Conservation (phyloP, 2,888 invertebrate species). For the Spilosoma lubricipeda region DNA sequence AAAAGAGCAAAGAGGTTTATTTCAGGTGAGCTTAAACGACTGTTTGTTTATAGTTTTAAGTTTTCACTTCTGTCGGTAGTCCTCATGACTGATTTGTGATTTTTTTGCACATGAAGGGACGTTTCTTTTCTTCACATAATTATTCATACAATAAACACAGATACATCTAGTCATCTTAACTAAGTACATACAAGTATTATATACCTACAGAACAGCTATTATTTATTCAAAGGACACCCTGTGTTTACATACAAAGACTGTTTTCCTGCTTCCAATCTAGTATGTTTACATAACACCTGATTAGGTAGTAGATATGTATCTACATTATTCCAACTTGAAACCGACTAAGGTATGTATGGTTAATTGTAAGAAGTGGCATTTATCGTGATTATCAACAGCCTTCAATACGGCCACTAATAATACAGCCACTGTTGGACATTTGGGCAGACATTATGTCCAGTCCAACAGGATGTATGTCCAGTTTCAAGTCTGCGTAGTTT, state of each 20-base stretch:
- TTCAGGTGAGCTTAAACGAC: too few relatives aligned
- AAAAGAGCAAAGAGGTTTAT: too few relatives aligned
- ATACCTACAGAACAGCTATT: slow-evolving; percentile 28
- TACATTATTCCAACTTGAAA: neutral
- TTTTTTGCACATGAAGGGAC: too few relatives aligned
- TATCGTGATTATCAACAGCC: too few relatives aligned
- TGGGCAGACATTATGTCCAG: too few relatives aligned
- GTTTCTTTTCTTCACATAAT: neutral
- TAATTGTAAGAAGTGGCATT: neutral
- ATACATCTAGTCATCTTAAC: neutral
- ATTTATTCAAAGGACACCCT: slow-evolving; percentile 38
- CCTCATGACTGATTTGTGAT: too few relatives aligned
- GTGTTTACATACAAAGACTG: slow-evolving; percentile 47
- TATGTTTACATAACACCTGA: slow-evolving; percentile 41
- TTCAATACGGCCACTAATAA: too few relatives aligned
- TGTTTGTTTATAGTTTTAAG: too few relatives aligned
- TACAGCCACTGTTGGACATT: too few relatives aligned
- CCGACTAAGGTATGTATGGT: neutral
- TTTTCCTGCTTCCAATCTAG: slow-evolving; percentile 46
- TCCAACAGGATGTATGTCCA: too few relatives aligned
- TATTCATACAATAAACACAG: neutral
- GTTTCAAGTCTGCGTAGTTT: too few relatives aligned
- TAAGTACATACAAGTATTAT: neutral
- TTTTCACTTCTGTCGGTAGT: too few relatives aligned
- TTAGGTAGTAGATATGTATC: slow-evolving; percentile 18